Evolutionary conservation across 2,888 invertebrate species (phyloP).

Genomic region (Helicoverpa assulta): DNA sequence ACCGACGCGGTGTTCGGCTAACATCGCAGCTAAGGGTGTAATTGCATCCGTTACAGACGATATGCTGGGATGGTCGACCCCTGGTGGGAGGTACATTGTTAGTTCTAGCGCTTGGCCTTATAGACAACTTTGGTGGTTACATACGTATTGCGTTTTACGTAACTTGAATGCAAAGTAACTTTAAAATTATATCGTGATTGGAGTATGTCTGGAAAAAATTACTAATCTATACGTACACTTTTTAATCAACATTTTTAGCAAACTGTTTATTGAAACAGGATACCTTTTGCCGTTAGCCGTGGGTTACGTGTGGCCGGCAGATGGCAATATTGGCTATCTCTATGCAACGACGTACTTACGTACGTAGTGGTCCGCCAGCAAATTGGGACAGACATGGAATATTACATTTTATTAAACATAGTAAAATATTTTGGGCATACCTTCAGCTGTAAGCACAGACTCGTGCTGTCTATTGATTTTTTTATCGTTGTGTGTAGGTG

Average conservation of each 20-base stretch:
- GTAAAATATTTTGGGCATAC: slow-evolving; percentile 19
- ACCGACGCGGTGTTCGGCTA: slow-evolving; percentile 66
- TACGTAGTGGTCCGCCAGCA: slow-evolving; percentile 49
- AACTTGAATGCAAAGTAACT: too few species aligned
- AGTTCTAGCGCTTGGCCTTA: slow-evolving; percentile 25
- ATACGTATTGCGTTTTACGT: background rate
- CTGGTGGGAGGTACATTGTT: slow-evolving; percentile 63
- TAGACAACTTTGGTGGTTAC: background rate
- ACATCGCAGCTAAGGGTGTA: slow-evolving; percentile 67
- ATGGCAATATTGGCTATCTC: slow-evolving; percentile 72
- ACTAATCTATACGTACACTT: slow-evolving; percentile 68
- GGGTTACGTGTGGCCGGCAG: slow-evolving; percentile 68
- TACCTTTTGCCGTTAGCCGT: slow-evolving; percentile 66
- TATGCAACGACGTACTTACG: slow-evolving; percentile 62
- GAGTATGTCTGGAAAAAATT: too few species aligned
- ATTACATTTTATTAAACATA: slow-evolving; percentile 40
- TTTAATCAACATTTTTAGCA: slow-evolving; percentile 65
- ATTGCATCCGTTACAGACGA: slow-evolving; percentile 81
- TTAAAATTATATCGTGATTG: too few species aligned
- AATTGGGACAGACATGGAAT: slow-evolving; percentile 45
- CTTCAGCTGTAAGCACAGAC: background rate
- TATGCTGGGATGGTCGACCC: slow-evolving; percentile 67
- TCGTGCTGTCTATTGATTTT: background rate
- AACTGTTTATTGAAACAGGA: slow-evolving; percentile 67
- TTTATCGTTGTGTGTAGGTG: background rate